phyloP scores from a whole-genome alignment of 2,888 invertebrate species.

The Hololepta plana region DNA sequence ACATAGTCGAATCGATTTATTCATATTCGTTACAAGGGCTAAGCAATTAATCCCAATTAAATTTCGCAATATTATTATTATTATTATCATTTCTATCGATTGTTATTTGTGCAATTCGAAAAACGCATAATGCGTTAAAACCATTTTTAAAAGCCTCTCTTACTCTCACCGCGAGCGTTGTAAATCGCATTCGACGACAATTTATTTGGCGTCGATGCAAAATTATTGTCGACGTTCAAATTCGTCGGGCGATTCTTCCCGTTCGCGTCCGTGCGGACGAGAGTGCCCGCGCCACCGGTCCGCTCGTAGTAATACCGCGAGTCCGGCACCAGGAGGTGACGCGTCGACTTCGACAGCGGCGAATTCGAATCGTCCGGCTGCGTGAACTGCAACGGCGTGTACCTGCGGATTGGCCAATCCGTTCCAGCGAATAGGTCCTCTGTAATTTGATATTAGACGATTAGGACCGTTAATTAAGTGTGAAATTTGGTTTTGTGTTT shows the following conservation, averaged over 20 bases:
- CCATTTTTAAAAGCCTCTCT: no score
- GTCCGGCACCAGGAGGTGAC: conserved; percentile 56
- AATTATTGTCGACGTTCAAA: conserved; percentile 14
- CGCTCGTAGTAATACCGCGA: conserved; percentile 44
- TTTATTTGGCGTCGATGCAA: conserved; percentile 18
- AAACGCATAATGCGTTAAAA: no score
- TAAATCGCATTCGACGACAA: conserved; percentile 18
- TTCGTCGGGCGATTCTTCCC: background rate
- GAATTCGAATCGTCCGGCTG: conserved; percentile 60
- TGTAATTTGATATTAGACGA: no score
- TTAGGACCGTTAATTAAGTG: no score
- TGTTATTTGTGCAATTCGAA: conserved; percentile 1
- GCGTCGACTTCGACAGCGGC: conserved; percentile 57
- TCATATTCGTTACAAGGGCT: no score
- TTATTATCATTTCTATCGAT: no score
- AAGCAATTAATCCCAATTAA: no score
- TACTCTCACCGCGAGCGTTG: conserved; percentile 23
- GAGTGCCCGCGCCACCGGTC: conserved; percentile 16
- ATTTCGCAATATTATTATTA: no score
- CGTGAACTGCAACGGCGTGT: conserved; percentile 60
- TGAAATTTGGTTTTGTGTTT: no score
- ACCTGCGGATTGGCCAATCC: conserved; percentile 57
- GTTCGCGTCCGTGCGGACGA: background rate
- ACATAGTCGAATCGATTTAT: no score
- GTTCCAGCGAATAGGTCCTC: conserved; percentile 58